phyloP scores from a whole-genome alignment of 1,140 invertebrate genomes.

The Augochlora pura region DNA sequence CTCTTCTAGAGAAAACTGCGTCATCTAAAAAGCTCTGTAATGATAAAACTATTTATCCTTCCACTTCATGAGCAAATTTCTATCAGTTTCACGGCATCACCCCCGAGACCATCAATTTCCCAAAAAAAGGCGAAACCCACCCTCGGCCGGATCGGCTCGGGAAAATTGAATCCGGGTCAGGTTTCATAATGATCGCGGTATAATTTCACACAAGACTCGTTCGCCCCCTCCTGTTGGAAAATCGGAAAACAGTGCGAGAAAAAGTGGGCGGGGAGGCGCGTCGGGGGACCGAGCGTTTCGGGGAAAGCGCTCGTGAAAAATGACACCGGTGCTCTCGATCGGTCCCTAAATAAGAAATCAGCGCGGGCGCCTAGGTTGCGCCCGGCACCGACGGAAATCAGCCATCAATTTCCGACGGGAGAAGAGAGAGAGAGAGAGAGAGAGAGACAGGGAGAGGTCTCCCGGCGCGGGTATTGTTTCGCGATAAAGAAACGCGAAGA shows the following conservation, averaged over 20 bases:
- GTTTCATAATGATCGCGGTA: too few relatives aligned
- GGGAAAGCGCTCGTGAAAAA: constrained; percentile 66
- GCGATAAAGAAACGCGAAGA: constrained; percentile 40
- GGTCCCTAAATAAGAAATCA: constrained; percentile 72
- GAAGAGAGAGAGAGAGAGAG: constrained; percentile 15
- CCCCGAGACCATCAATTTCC: too few relatives aligned
- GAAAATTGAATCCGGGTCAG: too few relatives aligned
- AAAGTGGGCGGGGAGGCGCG: constrained; percentile 6
- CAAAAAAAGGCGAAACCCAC: too few relatives aligned
- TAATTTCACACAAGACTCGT: not conserved
- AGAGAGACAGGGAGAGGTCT: constrained; percentile 23
- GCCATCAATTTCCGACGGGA: constrained; percentile 72
- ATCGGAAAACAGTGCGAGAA: not conserved
- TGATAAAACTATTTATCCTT: too few relatives aligned
- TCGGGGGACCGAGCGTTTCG: not conserved
- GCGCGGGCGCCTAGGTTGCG: too few relatives aligned
- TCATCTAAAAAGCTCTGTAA: too few relatives aligned
- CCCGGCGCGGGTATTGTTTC: constrained; percentile 21
- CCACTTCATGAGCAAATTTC: too few relatives aligned
- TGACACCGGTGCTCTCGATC: constrained; percentile 66
- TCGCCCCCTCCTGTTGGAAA: not conserved
- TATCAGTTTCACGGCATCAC: too few relatives aligned
- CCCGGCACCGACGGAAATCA: constrained; percentile 55
- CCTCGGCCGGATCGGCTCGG: too few relatives aligned
- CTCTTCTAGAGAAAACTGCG: too few relatives aligned